Conservation (phyloP, 2,797 vertebrate species). For the Pseudochaenichthys georgianus region DNA sequence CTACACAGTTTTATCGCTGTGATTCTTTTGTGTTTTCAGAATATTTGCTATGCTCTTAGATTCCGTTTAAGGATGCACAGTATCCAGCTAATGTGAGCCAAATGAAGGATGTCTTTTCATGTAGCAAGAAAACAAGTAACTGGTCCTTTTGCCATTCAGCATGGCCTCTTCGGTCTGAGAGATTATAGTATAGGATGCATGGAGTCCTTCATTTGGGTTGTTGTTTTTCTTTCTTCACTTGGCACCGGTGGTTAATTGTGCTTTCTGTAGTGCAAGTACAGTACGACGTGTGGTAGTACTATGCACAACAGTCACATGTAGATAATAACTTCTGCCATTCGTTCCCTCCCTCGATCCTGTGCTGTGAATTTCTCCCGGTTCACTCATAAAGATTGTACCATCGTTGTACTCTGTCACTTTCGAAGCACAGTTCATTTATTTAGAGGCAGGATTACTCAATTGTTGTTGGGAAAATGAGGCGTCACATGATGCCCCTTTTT, state of each 20-base stretch:
- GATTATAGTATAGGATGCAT: conserved; percentile 68
- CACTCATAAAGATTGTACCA: conserved; percentile 32
- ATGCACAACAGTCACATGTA: conserved; percentile 60
- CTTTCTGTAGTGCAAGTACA: conserved; percentile 56
- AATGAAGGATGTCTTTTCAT: conserved; percentile 83
- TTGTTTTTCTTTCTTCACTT: conserved; percentile 37
- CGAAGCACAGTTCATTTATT: conserved; percentile 47
- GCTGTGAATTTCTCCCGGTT: conserved; percentile 34
- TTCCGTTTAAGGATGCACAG: conserved; percentile 65
- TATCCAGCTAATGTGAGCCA: conserved; percentile 79
- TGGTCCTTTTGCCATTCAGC: conserved; percentile 63
- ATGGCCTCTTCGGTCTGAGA: conserved; percentile 67
- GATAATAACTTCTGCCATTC: conserved; percentile 32
- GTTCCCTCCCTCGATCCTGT: conserved; percentile 34
- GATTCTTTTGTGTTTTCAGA: conserved; percentile 42
- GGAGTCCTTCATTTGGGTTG: conserved; percentile 67
- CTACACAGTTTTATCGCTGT: conserved; percentile 52
- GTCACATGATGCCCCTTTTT: conserved; percentile 33
- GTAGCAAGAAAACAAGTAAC: conserved; percentile 71
- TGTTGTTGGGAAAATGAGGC: conserved; percentile 7
- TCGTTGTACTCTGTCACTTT: conserved; percentile 36
- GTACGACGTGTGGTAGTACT: conserved; percentile 53
- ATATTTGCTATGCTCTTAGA: conserved; percentile 63
- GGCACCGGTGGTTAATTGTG: conserved; percentile 57
- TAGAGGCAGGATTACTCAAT: conserved; percentile 35